phyloP scores from a whole-genome alignment of 2,797 vertebrate species.

The Acanthornis magna region DNA sequence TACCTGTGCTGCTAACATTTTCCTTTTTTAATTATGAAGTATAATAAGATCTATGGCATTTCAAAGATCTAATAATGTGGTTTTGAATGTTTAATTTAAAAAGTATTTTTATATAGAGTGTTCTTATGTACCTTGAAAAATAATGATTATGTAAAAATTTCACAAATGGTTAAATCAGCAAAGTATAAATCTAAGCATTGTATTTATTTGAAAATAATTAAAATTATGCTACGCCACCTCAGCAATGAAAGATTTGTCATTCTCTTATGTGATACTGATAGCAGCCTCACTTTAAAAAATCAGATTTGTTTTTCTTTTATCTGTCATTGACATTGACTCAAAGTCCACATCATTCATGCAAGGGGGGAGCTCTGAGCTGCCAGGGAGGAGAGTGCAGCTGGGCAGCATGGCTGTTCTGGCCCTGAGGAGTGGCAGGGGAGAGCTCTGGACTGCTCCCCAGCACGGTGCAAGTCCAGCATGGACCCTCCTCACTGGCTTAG shows the following conservation, averaged over 20 bases:
- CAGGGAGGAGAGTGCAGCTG: neutral
- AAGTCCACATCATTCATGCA: accelerated
- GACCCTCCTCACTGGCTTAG: neutral
- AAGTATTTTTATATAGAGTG: neutral
- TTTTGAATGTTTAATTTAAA: neutral
- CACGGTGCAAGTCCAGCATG: accelerated
- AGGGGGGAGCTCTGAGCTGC: neutral
- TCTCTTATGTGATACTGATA: neutral
- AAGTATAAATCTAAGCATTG: neutral
- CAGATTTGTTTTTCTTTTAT: neutral
- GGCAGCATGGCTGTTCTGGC: neutral
- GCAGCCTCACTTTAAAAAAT: neutral
- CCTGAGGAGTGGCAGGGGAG: neutral
- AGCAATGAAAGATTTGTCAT: neutral
- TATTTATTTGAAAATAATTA: neutral
- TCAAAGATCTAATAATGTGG: neutral
- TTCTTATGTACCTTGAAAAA: neutral
- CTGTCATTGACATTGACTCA: accelerated
- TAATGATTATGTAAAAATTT: neutral
- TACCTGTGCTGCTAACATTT: neutral
- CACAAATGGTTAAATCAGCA: neutral
- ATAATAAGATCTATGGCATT: neutral
- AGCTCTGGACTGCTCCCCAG: neutral
- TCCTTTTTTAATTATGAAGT: neutral
- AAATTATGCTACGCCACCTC: neutral